A percentile compares a stretch with the other conserved stretches of the same genome.
phyloP scores from a whole-genome alignment of 2,888 invertebrate species.

The Phyto melanocephala region DNA sequence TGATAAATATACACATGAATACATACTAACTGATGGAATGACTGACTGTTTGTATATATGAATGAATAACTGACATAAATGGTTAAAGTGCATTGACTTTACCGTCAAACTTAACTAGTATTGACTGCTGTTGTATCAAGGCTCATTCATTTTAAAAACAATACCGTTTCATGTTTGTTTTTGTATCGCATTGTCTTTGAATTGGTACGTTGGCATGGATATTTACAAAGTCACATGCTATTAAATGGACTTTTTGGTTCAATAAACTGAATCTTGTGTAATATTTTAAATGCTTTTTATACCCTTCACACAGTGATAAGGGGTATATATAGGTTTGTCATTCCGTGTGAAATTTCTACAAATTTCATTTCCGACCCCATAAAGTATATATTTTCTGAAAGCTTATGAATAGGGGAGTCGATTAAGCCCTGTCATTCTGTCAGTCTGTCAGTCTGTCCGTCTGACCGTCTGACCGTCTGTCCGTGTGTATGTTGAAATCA shows the following conservation, averaged over 20 bases:
- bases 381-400: no score
- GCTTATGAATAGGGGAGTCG: no score
- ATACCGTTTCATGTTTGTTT: slow-evolving; percentile 21
- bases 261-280: slow-evolving; percentile 53
- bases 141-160: slow-evolving; percentile 49
- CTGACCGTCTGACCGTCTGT: no score
- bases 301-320: no score
- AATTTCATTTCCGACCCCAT: no score
- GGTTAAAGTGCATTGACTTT: slow-evolving; percentile 62
- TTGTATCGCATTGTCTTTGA: slow-evolving; percentile 28
- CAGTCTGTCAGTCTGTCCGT: no score
- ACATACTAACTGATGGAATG: slow-evolving; percentile 23
- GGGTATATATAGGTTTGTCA: no score
- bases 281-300: no score
- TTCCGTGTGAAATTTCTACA: no score
- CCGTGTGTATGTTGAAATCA: no score
- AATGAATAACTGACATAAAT: slow-evolving; percentile 42
- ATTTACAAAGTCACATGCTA: slow-evolving; percentile 45
- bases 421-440: no score
- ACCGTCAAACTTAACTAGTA: slow-evolving; percentile 50
- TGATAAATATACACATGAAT: neutral
- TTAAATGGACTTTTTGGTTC: slow-evolving; percentile 52
- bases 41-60: slow-evolving; percentile 7
- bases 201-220: slow-evolving; percentile 54
- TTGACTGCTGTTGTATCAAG: slow-evolving; percentile 44